Percentiles rank a stretch among this genome's conserved stretches.
These are phyloP conservation scores for Nezara viridula DNA, from an alignment of 2,888 invertebrate genomes.

Conservation along the genomic window DNA sequence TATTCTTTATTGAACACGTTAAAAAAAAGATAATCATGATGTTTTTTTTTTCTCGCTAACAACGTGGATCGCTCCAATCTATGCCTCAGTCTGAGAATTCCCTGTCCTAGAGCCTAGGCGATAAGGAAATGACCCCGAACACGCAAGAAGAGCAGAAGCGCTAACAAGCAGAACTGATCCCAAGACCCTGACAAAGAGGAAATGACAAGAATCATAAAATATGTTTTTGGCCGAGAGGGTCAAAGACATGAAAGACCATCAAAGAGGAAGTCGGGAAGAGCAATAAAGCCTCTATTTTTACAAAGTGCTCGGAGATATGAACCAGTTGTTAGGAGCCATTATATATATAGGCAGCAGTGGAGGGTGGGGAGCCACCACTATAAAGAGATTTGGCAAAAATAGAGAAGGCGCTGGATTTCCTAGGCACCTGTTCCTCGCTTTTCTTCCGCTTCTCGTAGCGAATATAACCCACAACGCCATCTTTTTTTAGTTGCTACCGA, in stretches of 20 bases:
- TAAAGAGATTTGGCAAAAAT: constrained; percentile 16
- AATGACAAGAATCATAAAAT: not conserved
- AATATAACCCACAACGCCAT: not conserved
- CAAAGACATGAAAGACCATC: not conserved
- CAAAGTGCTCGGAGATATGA: not conserved
- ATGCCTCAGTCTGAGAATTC: too few relatives aligned
- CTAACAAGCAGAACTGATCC: not conserved
- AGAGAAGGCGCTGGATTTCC: constrained; percentile 23
- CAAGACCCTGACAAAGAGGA: not conserved
- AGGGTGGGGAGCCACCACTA: not conserved
- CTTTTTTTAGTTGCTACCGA: not conserved
- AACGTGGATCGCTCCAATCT: too few relatives aligned
- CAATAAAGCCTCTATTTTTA: constrained; percentile 4
- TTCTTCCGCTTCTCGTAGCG: constrained; percentile 16
- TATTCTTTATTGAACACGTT: too few relatives aligned
- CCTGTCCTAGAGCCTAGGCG: too few relatives aligned
- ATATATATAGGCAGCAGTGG: constrained; percentile 26
- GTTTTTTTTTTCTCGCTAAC: too few relatives aligned
- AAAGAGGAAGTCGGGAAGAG: not conserved
- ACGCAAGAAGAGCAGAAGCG: not conserved
- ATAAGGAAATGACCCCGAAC: not conserved
- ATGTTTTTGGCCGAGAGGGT: not conserved
- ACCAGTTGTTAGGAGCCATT: constrained; percentile 11
- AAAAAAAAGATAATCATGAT: too few relatives aligned
- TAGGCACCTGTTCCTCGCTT: constrained; percentile 4